A percentile compares a stretch with the other conserved stretches of the same genome.
phyloP scores from a whole-genome alignment of 2,113 vertebrate genomes.

The Noctilio leporinus region DNA sequence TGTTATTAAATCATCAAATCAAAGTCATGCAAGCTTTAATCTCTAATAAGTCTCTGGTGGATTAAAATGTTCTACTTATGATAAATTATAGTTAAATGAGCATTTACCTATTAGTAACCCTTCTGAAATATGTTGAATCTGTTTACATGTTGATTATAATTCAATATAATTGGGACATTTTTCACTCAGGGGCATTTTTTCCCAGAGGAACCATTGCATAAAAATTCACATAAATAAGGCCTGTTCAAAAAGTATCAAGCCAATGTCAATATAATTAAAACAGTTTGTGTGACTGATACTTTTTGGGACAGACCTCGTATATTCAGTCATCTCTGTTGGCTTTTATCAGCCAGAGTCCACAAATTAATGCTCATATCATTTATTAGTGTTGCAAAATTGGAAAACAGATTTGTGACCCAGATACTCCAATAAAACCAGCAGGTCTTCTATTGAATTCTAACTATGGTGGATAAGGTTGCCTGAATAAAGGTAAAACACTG shows the following conservation, averaged over 20 bases:
- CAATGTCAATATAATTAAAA: no score
- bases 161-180: background rate
- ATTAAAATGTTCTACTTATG: background rate
- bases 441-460: background rate
- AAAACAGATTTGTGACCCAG: background rate
- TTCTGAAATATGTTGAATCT: background rate
- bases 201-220: background rate
- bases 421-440: background rate
- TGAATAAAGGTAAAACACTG: background rate
- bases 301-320: no score
- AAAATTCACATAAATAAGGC: background rate
- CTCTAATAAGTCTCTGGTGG: background rate
- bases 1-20: constrained; percentile 1
- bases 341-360: background rate
- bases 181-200: background rate
- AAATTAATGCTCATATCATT: background rate
- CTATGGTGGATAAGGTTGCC: background rate
- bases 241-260: no score
- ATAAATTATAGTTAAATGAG: constrained; percentile 29
- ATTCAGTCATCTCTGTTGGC: background rate
- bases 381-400: background rate
- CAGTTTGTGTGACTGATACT: no score
- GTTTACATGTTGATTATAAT: background rate
- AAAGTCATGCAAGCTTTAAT: background rate
- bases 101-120: background rate